phyloP scores from a whole-genome alignment of 1,140 invertebrate species.

The Drosophila sp. region DNA sequence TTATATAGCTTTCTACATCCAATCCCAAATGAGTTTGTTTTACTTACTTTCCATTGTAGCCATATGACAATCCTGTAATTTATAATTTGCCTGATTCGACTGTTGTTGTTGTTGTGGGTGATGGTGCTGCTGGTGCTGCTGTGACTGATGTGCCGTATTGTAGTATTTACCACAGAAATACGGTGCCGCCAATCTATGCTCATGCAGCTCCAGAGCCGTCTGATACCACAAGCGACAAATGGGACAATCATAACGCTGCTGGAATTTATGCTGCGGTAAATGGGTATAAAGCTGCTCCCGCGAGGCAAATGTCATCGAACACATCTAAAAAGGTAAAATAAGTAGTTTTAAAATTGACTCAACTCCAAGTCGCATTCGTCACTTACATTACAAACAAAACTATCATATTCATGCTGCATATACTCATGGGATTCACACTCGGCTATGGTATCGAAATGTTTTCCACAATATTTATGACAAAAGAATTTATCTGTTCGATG shows the following conservation, averaged over 20 bases:
- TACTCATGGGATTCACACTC: slow-evolving; percentile 78
- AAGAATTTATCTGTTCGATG: slow-evolving; percentile 73
- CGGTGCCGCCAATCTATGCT: slow-evolving; percentile 71
- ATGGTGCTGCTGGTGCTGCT: slow-evolving; percentile 35
- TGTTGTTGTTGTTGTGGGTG: slow-evolving; percentile 43
- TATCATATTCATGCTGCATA: slow-evolving; percentile 78
- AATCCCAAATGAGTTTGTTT: neutral
- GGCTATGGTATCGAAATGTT: slow-evolving; percentile 69
- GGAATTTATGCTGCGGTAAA: slow-evolving; percentile 72
- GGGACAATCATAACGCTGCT: slow-evolving; percentile 74
- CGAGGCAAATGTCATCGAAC: slow-evolving; percentile 62
- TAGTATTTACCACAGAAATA: slow-evolving; percentile 80
- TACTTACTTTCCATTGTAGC: slow-evolving; percentile 71
- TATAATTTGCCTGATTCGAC: slow-evolving; percentile 59
- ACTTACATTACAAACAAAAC: slow-evolving; percentile 77
- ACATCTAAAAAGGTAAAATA: slow-evolving; percentile 51
- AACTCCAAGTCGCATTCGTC: no score
- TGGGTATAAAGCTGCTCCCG: slow-evolving; percentile 71
- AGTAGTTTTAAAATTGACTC: neutral
- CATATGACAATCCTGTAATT: slow-evolving; percentile 74
- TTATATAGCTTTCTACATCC: no score
- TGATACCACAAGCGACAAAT: slow-evolving; percentile 78
- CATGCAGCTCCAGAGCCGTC: slow-evolving; percentile 66
- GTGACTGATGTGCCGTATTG: slow-evolving; percentile 25
- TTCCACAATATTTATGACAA: slow-evolving; percentile 79